Conservation (phyloP, 1,140 invertebrate species). For the Pomacea maculata region DNA sequence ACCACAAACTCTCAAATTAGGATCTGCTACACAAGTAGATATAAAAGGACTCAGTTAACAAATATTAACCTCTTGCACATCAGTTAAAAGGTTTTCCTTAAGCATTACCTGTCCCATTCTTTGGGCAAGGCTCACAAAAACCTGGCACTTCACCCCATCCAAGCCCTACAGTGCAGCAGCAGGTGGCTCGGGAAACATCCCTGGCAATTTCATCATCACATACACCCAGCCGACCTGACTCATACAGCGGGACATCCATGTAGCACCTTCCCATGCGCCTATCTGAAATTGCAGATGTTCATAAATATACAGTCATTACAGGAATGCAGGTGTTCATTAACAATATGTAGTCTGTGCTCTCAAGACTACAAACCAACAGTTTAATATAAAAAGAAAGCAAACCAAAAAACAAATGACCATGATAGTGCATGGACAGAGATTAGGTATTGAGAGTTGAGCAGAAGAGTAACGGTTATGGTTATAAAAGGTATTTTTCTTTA, state of each 20-base stretch:
- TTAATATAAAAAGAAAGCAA: too few species aligned
- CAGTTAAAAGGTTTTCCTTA: too few species aligned
- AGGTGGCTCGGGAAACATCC: constrained; percentile 79
- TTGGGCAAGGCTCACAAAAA: constrained; percentile 82
- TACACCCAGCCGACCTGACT: constrained; percentile 60
- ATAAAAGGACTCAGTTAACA: too few species aligned
- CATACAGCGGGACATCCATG: constrained; percentile 69
- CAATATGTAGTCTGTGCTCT: not conserved
- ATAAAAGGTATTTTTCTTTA: too few species aligned
- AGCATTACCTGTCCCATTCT: constrained; percentile 59
- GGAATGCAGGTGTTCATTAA: constrained; percentile 24
- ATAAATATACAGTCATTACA: not conserved
- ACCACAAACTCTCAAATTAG: too few species aligned
- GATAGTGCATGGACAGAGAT: too few species aligned
- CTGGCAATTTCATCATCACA: constrained; percentile 71
- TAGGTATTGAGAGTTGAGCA: too few species aligned
- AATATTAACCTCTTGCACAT: too few species aligned
- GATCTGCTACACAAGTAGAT: too few species aligned
- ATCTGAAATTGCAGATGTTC: constrained; percentile 69
- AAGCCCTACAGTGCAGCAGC: constrained; percentile 85
- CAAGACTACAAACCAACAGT: too few species aligned
- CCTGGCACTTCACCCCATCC: constrained; percentile 78
- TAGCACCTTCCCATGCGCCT: constrained; percentile 82
- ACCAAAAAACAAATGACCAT: too few species aligned
- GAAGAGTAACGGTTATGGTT: too few species aligned